phyloP scores from a whole-genome alignment of 2,797 vertebrate species.

The Euphonia xanthogaster region DNA sequence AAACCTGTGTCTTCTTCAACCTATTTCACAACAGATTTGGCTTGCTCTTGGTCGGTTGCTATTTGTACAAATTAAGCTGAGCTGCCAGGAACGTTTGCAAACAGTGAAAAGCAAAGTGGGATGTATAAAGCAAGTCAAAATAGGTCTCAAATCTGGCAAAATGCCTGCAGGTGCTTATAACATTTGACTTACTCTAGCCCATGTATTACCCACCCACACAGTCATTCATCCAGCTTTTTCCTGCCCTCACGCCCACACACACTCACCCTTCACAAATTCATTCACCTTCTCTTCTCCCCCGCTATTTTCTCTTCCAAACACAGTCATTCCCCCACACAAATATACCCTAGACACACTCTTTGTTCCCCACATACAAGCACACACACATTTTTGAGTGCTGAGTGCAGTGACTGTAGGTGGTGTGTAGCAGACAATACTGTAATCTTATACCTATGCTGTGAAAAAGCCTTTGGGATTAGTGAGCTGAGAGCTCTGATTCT shows the following conservation, averaged over 20 bases:
- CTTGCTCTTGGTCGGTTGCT: constrained; percentile 24
- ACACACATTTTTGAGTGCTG: neutral
- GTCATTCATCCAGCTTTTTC: constrained; percentile 41
- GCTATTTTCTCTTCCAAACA: neutral
- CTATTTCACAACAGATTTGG: constrained; percentile 59
- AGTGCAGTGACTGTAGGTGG: neutral
- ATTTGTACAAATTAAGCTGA: constrained; percentile 55
- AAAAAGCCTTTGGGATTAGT: constrained; percentile 26
- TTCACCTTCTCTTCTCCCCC: constrained; percentile 9
- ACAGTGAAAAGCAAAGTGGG: constrained; percentile 55
- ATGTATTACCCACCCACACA: constrained; percentile 20
- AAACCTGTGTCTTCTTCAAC: constrained; percentile 34
- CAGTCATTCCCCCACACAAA: neutral
- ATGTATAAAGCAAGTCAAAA: constrained; percentile 45
- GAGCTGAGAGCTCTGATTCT: constrained; percentile 4
- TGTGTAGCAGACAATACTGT: neutral
- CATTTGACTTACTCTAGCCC: constrained; percentile 26
- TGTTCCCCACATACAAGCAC: neutral
- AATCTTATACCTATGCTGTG: constrained; percentile 18
- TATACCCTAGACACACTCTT: neutral
- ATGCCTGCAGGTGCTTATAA: constrained; percentile 35
- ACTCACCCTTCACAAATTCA: neutral
- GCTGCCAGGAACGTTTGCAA: constrained; percentile 56
- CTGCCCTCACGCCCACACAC: neutral
- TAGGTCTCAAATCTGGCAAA: constrained; percentile 12